Percentiles rank a stretch among this genome's conserved stretches.
phyloP scores from a whole-genome alignment of 2,888 invertebrate species.

The Abrostola tripartita region DNA sequence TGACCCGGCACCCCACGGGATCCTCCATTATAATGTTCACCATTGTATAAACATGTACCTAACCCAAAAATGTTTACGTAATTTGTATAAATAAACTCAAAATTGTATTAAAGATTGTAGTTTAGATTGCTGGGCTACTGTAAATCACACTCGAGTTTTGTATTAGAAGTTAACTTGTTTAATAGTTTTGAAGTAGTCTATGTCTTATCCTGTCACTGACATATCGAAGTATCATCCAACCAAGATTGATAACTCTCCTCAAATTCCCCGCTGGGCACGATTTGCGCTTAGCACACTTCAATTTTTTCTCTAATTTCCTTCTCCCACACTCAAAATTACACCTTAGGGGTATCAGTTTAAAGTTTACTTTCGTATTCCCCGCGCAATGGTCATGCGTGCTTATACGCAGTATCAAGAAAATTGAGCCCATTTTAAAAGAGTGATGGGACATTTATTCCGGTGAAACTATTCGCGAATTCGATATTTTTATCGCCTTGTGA shows the following conservation, averaged over 20 bases:
- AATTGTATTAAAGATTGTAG: too few species aligned
- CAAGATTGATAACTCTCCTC: constrained; percentile 83
- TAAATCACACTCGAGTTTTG: neutral
- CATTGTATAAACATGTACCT: too few species aligned
- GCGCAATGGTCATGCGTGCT: constrained; percentile 75
- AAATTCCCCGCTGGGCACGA: constrained; percentile 80
- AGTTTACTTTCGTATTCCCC: constrained; percentile 30
- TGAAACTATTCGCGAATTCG: constrained; percentile 72
- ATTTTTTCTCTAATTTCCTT: constrained; percentile 71
- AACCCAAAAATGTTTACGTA: too few species aligned
- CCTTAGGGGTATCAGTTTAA: constrained; percentile 35
- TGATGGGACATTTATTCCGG: constrained; percentile 78
- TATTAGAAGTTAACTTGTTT: neutral
- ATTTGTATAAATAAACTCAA: too few species aligned
- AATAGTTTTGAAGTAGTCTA: too few species aligned
- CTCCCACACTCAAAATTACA: constrained; percentile 42
- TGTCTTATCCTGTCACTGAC: constrained; percentile 24
- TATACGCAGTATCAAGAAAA: constrained; percentile 76
- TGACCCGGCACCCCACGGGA: too few species aligned
- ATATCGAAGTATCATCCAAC: constrained; percentile 65
- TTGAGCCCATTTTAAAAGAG: constrained; percentile 83
- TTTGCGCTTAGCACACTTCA: constrained; percentile 75
- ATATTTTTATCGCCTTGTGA: constrained; percentile 34
- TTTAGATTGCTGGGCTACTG: too few species aligned
- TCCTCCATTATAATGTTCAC: too few species aligned